phyloP scores from a whole-genome alignment of 2,797 vertebrate genomes.

The Platyrinchus mystaceus region DNA sequence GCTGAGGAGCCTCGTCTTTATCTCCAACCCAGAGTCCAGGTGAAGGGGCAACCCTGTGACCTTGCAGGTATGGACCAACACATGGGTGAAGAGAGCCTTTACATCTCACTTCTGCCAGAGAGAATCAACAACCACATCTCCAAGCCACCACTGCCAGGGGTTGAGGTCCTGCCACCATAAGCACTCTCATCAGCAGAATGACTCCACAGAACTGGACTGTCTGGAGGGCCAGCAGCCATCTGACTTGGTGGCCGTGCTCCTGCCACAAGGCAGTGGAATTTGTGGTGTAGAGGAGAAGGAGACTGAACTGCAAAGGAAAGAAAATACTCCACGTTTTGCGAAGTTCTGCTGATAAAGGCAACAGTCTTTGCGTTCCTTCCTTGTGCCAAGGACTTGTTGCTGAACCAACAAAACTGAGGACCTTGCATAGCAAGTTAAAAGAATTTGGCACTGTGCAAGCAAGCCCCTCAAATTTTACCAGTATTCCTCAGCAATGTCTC shows the following conservation, averaged over 20 bases:
- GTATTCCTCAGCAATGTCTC: not conserved
- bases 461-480: not conserved
- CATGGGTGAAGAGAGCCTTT: not conserved
- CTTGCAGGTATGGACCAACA: not conserved
- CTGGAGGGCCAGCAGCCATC: not conserved
- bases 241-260: not conserved
- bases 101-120: not conserved
- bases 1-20: not conserved
- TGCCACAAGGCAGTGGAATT: not conserved
- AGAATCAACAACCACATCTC: not conserved
- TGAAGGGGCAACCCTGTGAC: not conserved
- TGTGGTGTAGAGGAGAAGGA: not conserved
- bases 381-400: not conserved
- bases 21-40: not conserved
- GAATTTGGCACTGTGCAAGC: not conserved
- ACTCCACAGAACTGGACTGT: not conserved
- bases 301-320: not conserved
- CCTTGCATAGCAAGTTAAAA: not conserved
- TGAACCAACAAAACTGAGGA: not conserved
- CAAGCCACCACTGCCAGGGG: fast-evolving
- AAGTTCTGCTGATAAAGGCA: not conserved
- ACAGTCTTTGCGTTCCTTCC: not conserved
- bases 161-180: fast-evolving
- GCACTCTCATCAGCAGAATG: fast-evolving
- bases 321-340: not conserved